phyloP scores from a whole-genome alignment of 2,888 invertebrate species.

The Pogonocherus hispidulus region DNA sequence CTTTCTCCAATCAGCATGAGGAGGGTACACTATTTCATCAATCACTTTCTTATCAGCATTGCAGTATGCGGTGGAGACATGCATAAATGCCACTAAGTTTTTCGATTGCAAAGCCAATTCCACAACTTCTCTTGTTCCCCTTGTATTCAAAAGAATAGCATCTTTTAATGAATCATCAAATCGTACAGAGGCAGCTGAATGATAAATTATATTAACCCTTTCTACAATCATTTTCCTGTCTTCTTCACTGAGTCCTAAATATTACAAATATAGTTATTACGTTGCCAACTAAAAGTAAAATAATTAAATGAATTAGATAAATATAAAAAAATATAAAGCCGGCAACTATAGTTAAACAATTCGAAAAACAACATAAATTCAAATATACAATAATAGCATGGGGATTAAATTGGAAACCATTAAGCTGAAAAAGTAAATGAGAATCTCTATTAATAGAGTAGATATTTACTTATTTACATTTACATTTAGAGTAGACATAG shows the following conservation, averaged over 20 bases:
- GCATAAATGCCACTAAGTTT: conserved; percentile 73
- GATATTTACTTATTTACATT: too few species aligned
- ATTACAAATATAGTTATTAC: too few species aligned
- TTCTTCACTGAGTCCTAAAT: conserved; percentile 71
- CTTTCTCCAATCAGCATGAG: conserved; percentile 78
- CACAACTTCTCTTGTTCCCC: conserved; percentile 77
- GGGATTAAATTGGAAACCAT: too few species aligned
- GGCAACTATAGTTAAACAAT: too few species aligned
- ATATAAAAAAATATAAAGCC: too few species aligned
- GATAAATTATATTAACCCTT: conserved; percentile 80
- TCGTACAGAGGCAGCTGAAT: conserved; percentile 86
- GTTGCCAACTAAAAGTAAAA: neutral
- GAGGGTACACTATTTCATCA: conserved; percentile 83
- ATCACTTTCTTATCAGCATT: conserved; percentile 80
- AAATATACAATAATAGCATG: too few species aligned
- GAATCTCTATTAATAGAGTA: too few species aligned
- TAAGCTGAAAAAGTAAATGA: too few species aligned
- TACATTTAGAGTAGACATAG: too few species aligned
- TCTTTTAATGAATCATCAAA: conserved; percentile 84
- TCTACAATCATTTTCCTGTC: conserved; percentile 71
- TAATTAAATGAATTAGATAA: too few species aligned
- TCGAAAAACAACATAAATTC: too few species aligned
- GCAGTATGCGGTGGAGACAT: conserved; percentile 91
- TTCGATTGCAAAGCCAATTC: conserved; percentile 74
- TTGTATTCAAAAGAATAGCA: conserved; percentile 76